phyloP scores from a whole-genome alignment of 2,888 invertebrate species.

The Agriotes lineatus region DNA sequence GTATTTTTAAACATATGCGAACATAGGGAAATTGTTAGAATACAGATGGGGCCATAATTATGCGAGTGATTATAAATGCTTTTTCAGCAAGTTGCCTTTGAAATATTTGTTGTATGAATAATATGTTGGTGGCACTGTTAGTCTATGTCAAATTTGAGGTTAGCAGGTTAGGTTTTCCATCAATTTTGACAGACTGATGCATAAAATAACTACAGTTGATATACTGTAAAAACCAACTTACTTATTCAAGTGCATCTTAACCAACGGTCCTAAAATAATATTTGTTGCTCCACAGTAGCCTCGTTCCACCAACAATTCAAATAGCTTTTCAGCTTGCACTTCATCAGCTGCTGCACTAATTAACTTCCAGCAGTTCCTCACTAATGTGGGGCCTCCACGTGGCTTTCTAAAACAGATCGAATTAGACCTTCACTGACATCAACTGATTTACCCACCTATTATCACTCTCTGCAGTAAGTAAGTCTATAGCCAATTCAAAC shows the following conservation, averaged over 20 bases:
- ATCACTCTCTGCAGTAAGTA: slow-evolving; percentile 69
- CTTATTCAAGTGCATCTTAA: slow-evolving; percentile 72
- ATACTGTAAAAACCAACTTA: slow-evolving; percentile 57
- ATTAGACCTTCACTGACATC: not conserved
- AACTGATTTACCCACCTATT: slow-evolving; percentile 61
- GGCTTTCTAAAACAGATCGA: too few species aligned
- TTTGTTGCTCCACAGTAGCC: slow-evolving; percentile 72
- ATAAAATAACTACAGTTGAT: too few species aligned
- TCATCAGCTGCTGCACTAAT: slow-evolving; percentile 69
- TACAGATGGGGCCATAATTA: too few species aligned
- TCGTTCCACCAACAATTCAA: slow-evolving; percentile 67
- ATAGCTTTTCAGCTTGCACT: slow-evolving; percentile 67
- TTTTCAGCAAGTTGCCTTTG: too few species aligned
- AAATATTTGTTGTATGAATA: too few species aligned
- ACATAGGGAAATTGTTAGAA: too few species aligned
- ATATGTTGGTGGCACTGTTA: too few species aligned
- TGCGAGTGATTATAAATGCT: too few species aligned
- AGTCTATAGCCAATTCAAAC: slow-evolving; percentile 65
- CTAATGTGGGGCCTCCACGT: slow-evolving; percentile 66
- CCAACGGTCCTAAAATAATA: slow-evolving; percentile 72
- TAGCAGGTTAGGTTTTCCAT: too few species aligned
- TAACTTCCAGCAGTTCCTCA: slow-evolving; percentile 74
- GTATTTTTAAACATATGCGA: too few species aligned
- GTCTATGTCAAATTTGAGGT: too few species aligned
- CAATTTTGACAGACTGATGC: too few species aligned